phyloP scores from a whole-genome alignment of 2,113 vertebrate species.

The Stegostoma tigrinum region DNA sequence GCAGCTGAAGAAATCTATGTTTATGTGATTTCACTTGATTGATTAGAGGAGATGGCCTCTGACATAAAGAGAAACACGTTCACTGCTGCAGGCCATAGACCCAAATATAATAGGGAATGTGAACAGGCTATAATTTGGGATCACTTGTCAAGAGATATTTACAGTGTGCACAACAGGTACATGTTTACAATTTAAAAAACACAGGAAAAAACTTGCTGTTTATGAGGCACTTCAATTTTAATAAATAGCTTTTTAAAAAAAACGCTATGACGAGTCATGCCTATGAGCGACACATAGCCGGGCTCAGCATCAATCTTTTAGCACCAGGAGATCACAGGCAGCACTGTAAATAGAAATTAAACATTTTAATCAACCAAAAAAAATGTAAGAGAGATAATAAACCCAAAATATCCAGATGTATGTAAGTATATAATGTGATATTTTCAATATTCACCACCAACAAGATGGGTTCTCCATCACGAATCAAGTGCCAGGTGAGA shows the following conservation, averaged over 20 bases:
- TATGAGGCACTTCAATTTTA: background rate
- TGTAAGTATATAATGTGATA: background rate
- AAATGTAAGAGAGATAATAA: background rate
- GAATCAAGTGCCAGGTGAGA: background rate
- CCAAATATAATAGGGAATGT: background rate
- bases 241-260: constrained; percentile 8
- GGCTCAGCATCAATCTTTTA: constrained; percentile 29
- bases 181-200: background rate
- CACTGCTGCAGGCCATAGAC: background rate
- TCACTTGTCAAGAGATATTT: background rate
- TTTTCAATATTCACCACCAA: background rate
- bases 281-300: background rate
- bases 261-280: background rate
- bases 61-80: background rate
- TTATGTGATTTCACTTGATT: background rate
- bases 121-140: background rate
- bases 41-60: background rate
- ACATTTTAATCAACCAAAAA: background rate
- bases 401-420: background rate
- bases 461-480: background rate
- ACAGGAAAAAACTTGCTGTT: background rate
- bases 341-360: constrained; percentile 36
- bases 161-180: background rate
- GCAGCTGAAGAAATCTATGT: background rate
- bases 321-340: constrained; percentile 34